phyloP scores from a whole-genome alignment of 2,888 invertebrate genomes.

The Salticus scenicus region DNA sequence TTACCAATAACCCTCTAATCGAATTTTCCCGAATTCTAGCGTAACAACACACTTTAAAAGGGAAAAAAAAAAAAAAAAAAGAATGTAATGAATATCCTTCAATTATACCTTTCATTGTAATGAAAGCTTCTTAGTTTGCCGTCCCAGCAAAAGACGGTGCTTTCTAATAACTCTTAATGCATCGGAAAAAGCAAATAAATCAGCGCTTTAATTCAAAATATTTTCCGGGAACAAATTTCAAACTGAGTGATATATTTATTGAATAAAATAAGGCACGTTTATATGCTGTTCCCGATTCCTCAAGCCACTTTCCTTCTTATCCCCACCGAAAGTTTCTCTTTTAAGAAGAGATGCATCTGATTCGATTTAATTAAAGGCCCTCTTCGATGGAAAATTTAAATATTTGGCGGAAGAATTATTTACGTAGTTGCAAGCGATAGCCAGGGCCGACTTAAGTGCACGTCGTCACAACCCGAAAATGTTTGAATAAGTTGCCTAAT shows the following conservation, averaged over 20 bases:
- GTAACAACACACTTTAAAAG: too few relatives aligned
- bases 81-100: too few relatives aligned
- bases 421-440: slow-evolving; percentile 44
- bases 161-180: too few relatives aligned
- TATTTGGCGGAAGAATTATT: slow-evolving; percentile 70
- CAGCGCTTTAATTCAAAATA: not conserved
- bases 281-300: not conserved
- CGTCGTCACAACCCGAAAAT: slow-evolving; percentile 56
- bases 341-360: slow-evolving; percentile 53
- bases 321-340: not conserved
- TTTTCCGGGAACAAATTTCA: not conserved
- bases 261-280: not conserved
- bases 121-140: too few relatives aligned
- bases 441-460: slow-evolving; percentile 53
- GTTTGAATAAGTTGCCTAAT: slow-evolving; percentile 69
- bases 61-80: too few relatives aligned
- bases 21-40: too few relatives aligned
- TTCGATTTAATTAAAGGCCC: slow-evolving; percentile 65
- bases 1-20: too few relatives aligned
- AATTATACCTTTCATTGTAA: too few relatives aligned
- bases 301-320: slow-evolving; percentile 9
- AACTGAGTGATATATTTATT: slow-evolving; percentile 6
- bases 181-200: not conserved
- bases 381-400: slow-evolving; percentile 60
- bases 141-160: too few relatives aligned